phyloP scores from a whole-genome alignment of 2,888 invertebrate species.

The Dolichomitus sp. region DNA sequence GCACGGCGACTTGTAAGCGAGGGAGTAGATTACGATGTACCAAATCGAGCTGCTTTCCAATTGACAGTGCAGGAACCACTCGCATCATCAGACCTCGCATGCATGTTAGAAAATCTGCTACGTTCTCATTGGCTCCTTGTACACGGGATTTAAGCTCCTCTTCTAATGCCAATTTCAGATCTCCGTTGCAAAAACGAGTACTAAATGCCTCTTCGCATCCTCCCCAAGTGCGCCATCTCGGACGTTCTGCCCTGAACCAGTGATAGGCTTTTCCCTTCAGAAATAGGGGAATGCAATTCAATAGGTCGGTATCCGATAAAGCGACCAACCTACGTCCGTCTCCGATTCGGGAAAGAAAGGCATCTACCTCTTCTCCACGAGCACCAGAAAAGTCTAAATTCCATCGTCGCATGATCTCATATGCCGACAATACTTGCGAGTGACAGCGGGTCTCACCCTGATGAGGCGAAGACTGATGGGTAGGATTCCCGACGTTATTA shows the following conservation, averaged over 20 bases:
- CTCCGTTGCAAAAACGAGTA: background rate
- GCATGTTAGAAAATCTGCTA: background rate
- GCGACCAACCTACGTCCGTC: constrained; percentile 10
- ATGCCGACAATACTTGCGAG: background rate
- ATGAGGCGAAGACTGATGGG: background rate
- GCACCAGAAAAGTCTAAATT: constrained; percentile 15
- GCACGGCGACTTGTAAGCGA: too few species aligned
- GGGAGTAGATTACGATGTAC: too few species aligned
- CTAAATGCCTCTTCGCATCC: background rate
- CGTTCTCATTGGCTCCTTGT: constrained; percentile 8
- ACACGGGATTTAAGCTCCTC: background rate
- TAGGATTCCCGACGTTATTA: background rate
- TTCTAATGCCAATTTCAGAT: background rate
- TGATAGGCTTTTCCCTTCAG: background rate
- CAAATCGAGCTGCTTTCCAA: background rate
- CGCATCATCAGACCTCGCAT: constrained; percentile 22
- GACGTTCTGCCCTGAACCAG: background rate
- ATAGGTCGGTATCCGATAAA: background rate
- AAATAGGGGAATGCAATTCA: background rate
- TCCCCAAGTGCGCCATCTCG: background rate
- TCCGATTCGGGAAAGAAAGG: constrained; percentile 5
- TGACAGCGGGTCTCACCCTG: background rate
- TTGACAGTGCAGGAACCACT: background rate
- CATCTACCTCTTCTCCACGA: constrained; percentile 11
- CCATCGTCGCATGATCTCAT: constrained; percentile 3